Evolutionary conservation across 2,113 vertebrate species (phyloP).

Genomic region (Lota lota): DNA sequence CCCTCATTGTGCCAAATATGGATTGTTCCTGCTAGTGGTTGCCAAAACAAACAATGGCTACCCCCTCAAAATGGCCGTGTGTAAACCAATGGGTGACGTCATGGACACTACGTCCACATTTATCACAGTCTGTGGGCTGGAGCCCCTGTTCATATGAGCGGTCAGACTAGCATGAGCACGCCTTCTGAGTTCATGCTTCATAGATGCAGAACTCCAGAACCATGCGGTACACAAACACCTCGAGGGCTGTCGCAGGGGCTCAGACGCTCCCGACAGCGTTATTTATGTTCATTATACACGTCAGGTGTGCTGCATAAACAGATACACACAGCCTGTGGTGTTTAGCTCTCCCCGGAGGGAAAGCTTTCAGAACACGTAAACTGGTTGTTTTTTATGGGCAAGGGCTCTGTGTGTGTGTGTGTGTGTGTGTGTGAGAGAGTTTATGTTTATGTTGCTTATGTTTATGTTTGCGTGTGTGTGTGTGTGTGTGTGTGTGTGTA

Average conservation of each 20-base stretch:
- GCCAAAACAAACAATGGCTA: too few species aligned
- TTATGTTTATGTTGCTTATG: slow-evolving; percentile 41
- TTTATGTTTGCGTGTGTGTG: slow-evolving; percentile 16
- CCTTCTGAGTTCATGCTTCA: too few species aligned
- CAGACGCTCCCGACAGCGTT: too few species aligned
- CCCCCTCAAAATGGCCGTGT: too few species aligned
- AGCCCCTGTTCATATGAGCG: too few species aligned
- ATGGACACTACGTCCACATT: too few species aligned
- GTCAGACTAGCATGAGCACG: too few species aligned
- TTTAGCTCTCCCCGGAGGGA: slow-evolving; percentile 41
- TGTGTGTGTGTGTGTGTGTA: slow-evolving; percentile 42
- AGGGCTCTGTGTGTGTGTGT: slow-evolving; percentile 17
- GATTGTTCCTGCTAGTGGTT: too few species aligned
- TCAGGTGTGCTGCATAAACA: slow-evolving; percentile 34
- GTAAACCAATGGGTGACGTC: too few species aligned
- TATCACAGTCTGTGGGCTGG: too few species aligned
- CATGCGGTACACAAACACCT: slow-evolving; percentile 19
- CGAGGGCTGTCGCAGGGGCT: not conserved
- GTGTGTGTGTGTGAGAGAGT: slow-evolving; percentile 41
- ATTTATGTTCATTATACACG: slow-evolving; percentile 14
- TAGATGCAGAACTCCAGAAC: not conserved
- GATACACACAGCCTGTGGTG: slow-evolving; percentile 33
- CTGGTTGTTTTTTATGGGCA: slow-evolving; percentile 9
- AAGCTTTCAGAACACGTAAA: slow-evolving; percentile 4
- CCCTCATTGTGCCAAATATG: too few species aligned